Evolutionary conservation across 30 jellyfish, hydroid and myxozoan genomes (phyloP), one percentile per base, ranked within the genome.

Genomic region (Cassiopea xamachana): DNA sequence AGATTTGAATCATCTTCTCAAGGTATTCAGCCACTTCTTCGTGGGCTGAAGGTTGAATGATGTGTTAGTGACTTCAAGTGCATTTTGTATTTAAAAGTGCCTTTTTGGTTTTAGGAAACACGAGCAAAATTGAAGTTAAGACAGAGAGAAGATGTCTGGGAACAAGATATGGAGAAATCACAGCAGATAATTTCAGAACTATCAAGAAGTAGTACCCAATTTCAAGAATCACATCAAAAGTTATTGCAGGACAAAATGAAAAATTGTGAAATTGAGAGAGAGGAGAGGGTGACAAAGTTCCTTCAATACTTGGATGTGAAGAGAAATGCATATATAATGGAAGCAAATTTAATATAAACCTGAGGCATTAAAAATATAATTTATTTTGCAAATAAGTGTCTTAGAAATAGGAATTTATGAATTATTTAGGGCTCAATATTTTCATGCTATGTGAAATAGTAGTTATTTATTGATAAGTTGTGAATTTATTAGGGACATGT

Each of bases 311-410:
- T 88, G 16, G 87, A 88, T 55, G 1, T 16, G 6, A 79, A 88
- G 70, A 73, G 95, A 78, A 67, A 68, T 69, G 49, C 85, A 19
- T 60, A 77, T 87, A 58, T 87, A 46, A 51, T 17, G 27, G 88
- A 88, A 5, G 67, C 84, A 13, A 62, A 75, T 48, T 2, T 70
- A 51, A 69, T 69, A 51, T 8, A 79, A 46, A 19, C 0, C 76
- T 67, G 76, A 27, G 39, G 39, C 39, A 27, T 27, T 27, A 27
- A 27, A 27, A 27, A 27, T 27, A 27, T 27, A 27, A 27, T 27
- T 27, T 27, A 27, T 27, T 27, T 27, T 27, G 39, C 39, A 27
- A 27, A 27, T 27, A 27, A 27, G 39, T 27, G 39, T 27, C 39
- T 27, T 27, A 27, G 39, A 27, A 27, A 27, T 27, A 27, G 39